These are phyloP conservation scores for Pseudorhombus dupliciocellatus DNA, from an alignment of 2,113 vertebrate genomes.

Conservation along the genomic window DNA sequence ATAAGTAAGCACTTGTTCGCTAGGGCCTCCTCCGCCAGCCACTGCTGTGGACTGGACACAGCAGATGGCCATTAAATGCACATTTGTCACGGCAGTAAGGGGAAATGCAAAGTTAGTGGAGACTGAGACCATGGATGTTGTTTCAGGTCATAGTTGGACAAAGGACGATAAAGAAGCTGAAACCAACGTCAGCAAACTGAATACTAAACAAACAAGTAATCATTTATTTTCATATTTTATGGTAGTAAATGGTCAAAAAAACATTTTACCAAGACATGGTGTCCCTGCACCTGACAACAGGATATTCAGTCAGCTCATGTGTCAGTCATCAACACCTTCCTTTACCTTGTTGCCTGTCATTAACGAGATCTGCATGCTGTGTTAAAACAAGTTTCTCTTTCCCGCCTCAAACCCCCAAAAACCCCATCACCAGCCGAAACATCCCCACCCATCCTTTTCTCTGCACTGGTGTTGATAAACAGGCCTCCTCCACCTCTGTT, in stretches of 20 bases:
- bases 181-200: not conserved
- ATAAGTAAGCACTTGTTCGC: not conserved
- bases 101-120: conserved; percentile 12
- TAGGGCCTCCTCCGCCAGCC: not conserved
- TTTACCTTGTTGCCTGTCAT: conserved; percentile 5
- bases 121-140: not conserved
- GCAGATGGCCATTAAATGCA: not conserved
- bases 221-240: not conserved
- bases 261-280: not conserved
- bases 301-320: conserved; percentile 29
- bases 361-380: conserved; percentile 52
- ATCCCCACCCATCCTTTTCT: conserved; percentile 40
- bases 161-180: not conserved
- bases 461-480: conserved; percentile 54
- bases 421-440: conserved; percentile 1
- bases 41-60: not conserved
- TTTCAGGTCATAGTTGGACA: not conserved
- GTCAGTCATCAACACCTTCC: not conserved
- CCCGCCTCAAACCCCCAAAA: conserved; percentile 1
- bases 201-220: not conserved
- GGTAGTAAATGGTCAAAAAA: not conserved
- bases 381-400: conserved; percentile 63
- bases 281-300: conserved; percentile 47
- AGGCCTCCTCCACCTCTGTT: conserved; percentile 49
- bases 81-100: not conserved